A percentile compares a stretch with the other conserved stretches of the same genome.
These are phyloP conservation scores for Acinonyx jubatus DNA, from an alignment of 2,113 vertebrate genomes.

Conservation along the genomic window DNA sequence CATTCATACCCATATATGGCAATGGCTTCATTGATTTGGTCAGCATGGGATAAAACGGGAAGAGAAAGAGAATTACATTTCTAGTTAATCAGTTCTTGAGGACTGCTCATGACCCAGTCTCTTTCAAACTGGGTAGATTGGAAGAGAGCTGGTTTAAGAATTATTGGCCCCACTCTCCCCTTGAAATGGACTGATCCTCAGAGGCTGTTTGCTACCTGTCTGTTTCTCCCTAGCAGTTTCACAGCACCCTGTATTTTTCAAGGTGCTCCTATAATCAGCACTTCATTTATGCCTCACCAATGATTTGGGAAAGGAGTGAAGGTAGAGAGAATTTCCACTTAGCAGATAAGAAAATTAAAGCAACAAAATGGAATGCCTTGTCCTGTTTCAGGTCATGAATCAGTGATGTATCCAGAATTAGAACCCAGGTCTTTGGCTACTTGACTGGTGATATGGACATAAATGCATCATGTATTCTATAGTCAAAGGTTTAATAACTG, in stretches of 20 bases:
- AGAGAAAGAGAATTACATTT: rapidly evolving
- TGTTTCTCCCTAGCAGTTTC: not conserved
- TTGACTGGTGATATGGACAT: not conserved
- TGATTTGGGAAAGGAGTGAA: not conserved
- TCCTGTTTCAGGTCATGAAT: not conserved
- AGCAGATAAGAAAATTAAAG: not conserved
- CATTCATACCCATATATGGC: not conserved
- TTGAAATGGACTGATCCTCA: not conserved
- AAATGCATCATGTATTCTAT: not conserved
- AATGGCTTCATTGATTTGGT: not conserved
- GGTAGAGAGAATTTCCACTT: not conserved
- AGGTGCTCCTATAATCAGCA: not conserved
- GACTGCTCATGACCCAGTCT: not conserved
- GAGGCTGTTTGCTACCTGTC: not conserved
- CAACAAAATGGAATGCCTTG: not conserved
- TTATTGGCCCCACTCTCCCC: not conserved
- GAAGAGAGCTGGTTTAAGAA: not conserved
- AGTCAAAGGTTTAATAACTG: not conserved
- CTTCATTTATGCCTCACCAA: not conserved
- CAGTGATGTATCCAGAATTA: not conserved
- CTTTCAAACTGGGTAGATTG: not conserved
- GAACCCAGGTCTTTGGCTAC: not conserved
- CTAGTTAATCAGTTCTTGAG: not conserved
- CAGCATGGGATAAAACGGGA: not conserved
- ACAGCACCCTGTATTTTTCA: not conserved